Base-by-base conservation (phyloP, 2,888 invertebrate genomes). In the Steinernema carpocapsae region DNA sequence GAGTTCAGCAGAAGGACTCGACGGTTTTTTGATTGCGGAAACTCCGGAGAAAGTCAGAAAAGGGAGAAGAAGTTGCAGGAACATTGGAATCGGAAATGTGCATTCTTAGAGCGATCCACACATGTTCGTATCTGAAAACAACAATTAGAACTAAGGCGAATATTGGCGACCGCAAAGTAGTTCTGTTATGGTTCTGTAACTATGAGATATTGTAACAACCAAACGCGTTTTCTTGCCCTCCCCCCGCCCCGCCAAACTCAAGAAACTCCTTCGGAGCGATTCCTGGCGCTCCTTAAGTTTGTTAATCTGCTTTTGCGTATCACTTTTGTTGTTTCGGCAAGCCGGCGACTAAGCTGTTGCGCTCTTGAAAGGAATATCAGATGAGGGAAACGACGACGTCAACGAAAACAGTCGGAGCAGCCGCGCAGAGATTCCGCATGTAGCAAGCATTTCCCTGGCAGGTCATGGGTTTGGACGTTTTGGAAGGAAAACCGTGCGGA, bases 401-500 rank as follows among this genome's bases (percentile, higher is more conserved):
- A 37, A 37, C 37, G 37, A 37, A 37, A 37, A 37, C 37, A 37
- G 37, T 37, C 37, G 37, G 37, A 37, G 4, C 37, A 37, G n/a
- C n/a, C 37, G 37, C 37, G 3, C 37, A 10, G 10, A 10, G 37
- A 37, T 37, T 37, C 37, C 4, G 37, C 79, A 78, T 78, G 51
- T 78, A 78, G 72, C 78, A 78, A 19, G 75, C 72, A 45, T 79
- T 79, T 19, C 79, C 79, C 2, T 42, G 51, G 43, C 79, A 79
- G 7, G 75, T 75, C 24, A 76, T 72, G 42, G 80, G 51, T 17
- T 48, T 24, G n/a, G n/a, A n/a, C n/a, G n/a, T n/a, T n/a, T n/a
- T n/a, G n/a, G n/a, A n/a, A 37, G 4, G 37, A 37, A 37, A 3
- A 37, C 37, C 37, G 37, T 10, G n/a, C 37, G 10, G 37, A 10